Conservation (phyloP, 2,113 vertebrate genomes). For the Brienomyrus longianalis region DNA sequence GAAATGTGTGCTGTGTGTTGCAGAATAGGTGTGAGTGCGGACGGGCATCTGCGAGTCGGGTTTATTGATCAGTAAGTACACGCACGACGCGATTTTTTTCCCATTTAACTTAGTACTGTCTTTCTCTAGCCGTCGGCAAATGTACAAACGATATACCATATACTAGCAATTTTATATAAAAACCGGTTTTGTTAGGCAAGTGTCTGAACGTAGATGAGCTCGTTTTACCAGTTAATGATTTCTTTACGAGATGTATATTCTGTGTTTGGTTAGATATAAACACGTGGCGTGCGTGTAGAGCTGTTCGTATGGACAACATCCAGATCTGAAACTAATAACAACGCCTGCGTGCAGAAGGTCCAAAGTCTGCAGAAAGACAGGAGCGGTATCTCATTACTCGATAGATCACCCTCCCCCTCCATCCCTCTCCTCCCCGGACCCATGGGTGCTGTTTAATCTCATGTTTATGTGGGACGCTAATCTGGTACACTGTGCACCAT, state of each 20-base stretch:
- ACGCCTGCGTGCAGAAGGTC: neutral
- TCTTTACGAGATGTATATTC: neutral
- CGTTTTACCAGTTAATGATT: neutral
- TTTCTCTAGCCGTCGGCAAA: neutral
- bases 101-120: neutral
- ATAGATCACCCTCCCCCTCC: neutral
- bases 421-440: slow-evolving; percentile 22
- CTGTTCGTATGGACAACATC: neutral
- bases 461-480: slow-evolving; percentile 55
- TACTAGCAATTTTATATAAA: neutral
- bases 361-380: neutral
- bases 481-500: slow-evolving; percentile 43
- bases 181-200: neutral
- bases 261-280: neutral
- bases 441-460: slow-evolving; percentile 48
- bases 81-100: slow-evolving; percentile 33
- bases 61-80: slow-evolving; percentile 31
- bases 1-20: neutral
- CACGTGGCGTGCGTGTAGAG: neutral
- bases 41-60: slow-evolving; percentile 37
- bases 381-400: neutral
- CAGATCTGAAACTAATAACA: neutral
- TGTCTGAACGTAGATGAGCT: neutral
- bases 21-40: neutral
- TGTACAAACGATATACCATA: neutral